Conservation (phyloP, 2,888 invertebrate genomes). For the Flexamia atlantica region DNA sequence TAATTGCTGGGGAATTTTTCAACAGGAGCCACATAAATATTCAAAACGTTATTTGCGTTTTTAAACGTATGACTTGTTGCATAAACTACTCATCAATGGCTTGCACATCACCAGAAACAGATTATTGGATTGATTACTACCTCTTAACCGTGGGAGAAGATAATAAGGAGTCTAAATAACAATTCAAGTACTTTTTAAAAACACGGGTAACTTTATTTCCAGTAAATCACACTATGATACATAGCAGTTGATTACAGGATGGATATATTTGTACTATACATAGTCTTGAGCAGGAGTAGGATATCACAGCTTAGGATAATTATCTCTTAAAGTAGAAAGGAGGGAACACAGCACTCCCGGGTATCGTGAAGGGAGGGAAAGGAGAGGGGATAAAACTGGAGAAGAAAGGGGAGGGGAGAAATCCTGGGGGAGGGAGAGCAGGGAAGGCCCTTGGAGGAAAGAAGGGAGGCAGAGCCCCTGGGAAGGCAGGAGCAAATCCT, state of each 20-base stretch:
- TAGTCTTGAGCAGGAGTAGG: background rate
- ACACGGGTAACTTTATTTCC: background rate
- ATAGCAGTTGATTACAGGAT: slow-evolving; percentile 13
- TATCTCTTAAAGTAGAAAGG: slow-evolving; percentile 44
- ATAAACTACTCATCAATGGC: too few relatives aligned
- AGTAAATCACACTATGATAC: slow-evolving; percentile 35
- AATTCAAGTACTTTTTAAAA: background rate
- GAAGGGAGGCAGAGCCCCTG: background rate
- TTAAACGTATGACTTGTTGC: too few relatives aligned
- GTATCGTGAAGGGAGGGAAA: slow-evolving; percentile 42
- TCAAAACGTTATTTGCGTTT: too few relatives aligned
- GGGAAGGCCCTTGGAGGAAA: slow-evolving; percentile 19
- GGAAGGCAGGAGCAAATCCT: background rate
- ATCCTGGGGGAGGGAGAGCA: slow-evolving; percentile 6
- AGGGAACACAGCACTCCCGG: slow-evolving; percentile 32
- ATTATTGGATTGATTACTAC: too few relatives aligned
- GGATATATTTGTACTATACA: slow-evolving; percentile 17
- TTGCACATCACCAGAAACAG: too few relatives aligned
- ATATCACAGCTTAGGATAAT: background rate
- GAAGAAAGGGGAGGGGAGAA: slow-evolving; percentile 25
- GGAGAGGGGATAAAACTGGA: slow-evolving; percentile 32
- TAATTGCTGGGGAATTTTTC: too few relatives aligned
- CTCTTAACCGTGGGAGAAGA: too few relatives aligned
- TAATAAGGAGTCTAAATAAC: too few relatives aligned
- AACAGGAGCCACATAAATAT: too few relatives aligned